Evolutionary conservation across 2,113 vertebrate species (phyloP).

Genomic region (Verasper variegatus): DNA sequence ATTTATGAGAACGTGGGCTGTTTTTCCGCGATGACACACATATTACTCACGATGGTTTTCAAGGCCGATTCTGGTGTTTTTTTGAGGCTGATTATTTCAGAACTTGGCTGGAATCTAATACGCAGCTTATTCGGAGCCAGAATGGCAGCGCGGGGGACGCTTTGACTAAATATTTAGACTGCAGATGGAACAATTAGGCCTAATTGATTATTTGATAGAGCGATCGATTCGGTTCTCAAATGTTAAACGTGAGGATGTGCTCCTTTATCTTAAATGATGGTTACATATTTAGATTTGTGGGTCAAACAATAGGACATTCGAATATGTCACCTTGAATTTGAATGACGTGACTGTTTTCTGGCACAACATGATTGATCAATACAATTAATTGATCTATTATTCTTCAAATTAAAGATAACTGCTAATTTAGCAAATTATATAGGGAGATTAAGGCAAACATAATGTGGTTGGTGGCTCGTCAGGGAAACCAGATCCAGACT

Average conservation of each 20-base stretch:
- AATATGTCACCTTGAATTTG: background rate
- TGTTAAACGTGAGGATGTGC: background rate
- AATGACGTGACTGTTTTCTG: background rate
- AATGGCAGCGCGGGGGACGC: background rate
- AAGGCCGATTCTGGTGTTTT: slow-evolving; percentile 21
- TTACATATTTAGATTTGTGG: no score
- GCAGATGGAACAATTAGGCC: slow-evolving; percentile 1
- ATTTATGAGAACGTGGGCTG: slow-evolving; percentile 8
- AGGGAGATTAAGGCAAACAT: background rate
- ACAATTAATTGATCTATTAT: background rate
- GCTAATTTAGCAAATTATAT: background rate
- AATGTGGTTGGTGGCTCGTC: background rate
- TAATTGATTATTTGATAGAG: background rate
- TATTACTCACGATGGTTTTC: background rate
- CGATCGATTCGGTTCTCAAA: background rate
- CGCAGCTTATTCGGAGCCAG: background rate
- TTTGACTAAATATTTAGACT: background rate
- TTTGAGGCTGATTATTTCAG: background rate
- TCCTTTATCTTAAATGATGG: background rate
- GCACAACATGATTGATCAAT: background rate
- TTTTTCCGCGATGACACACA: background rate
- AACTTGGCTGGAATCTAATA: background rate
- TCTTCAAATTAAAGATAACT: background rate
- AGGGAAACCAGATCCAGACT: no score
- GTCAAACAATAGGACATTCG: background rate